These are phyloP conservation scores for Manis crassicaudata DNA, from an alignment of 2,797 vertebrate species.

Conservation along the genomic window DNA sequence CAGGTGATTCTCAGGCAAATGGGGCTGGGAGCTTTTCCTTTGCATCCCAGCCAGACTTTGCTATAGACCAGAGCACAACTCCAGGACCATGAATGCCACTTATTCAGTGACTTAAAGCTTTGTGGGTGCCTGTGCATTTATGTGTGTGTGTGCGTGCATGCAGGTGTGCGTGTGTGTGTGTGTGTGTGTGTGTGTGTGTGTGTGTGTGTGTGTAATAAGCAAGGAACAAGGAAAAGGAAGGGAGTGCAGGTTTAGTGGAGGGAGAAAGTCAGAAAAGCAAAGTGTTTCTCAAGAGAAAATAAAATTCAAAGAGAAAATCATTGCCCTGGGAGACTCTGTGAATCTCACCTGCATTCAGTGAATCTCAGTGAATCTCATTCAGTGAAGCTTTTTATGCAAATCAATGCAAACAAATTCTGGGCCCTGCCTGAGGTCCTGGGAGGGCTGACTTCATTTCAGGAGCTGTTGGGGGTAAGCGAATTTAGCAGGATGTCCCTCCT, in stretches of 20 bases:
- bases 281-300: constrained; percentile 58
- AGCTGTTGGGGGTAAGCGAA: constrained; percentile 77
- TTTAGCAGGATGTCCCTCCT: constrained; percentile 83
- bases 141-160: too few species aligned
- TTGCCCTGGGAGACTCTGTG: constrained; percentile 69
- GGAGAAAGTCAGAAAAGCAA: not conserved
- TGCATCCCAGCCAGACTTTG: not conserved
- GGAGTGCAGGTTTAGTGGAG: not conserved
- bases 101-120: not conserved
- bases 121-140: not conserved
- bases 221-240: not conserved
- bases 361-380: constrained; percentile 76
- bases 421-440: constrained; percentile 79
- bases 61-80: not conserved
- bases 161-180: fast-evolving
- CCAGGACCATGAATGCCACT: not conserved
- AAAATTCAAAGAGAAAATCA: constrained; percentile 60
- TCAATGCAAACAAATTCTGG: constrained; percentile 83
- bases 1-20: not conserved
- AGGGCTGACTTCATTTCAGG: constrained; percentile 82
- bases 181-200: fast-evolving
- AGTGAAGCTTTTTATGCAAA: constrained; percentile 83
- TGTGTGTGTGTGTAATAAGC: fast-evolving
- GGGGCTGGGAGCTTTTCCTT: not conserved
- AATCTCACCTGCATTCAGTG: constrained; percentile 79